Evolutionary conservation across 2,888 invertebrate genomes (phyloP), one percentile per base, ranked within the genome.

Genomic region (Xestobium rufovillosum): DNA sequence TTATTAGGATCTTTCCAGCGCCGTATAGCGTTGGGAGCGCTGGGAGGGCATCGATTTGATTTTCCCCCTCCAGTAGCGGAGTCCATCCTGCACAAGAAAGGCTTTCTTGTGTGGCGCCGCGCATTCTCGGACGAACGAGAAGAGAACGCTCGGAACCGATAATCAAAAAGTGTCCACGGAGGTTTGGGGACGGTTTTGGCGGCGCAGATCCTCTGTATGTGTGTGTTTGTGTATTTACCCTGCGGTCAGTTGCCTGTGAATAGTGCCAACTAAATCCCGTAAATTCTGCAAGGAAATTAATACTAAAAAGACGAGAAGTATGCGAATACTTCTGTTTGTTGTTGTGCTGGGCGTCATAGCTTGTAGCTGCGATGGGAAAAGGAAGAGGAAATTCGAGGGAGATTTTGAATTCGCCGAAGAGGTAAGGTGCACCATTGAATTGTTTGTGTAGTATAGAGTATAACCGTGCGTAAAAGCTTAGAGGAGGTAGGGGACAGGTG

Each of bases 371-470:
- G 69, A 70, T 43, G 71, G 68, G 33, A 71, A 71, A 53, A 73
- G 78, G 63, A 80, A 80, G 68, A 72, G 78, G 62, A 82, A 81
- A 67, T 80, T 80, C 61, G 80, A 82, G 60, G 81, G 80, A 42
- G 83, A 83, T 64, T 83, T 82, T 61, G 83, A 82, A 62, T 83
- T 82, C 62, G 81, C 80, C 57, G 82, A 83, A 67, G 82, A 83
- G 79, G 82, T 82, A 70, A 72, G 53, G 36, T 27, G 3, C 13
- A n/a, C 28, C 6, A 10, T 9, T 28, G 8, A 10, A 8, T 23
- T n/a, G 8, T 23, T 8, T 23, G n/a, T 23, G 8, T 23, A 23
- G 8, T 23, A 23, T 23, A 8, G n/a, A 6, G 3, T 14, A 11
- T 6, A 2, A 14, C n/a, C 14, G n/a, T 14, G 10, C 9, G n/a